These are phyloP conservation scores for Burhinus oedicnemus DNA, from an alignment of 2,113 vertebrate genomes.

Conservation along the genomic window DNA sequence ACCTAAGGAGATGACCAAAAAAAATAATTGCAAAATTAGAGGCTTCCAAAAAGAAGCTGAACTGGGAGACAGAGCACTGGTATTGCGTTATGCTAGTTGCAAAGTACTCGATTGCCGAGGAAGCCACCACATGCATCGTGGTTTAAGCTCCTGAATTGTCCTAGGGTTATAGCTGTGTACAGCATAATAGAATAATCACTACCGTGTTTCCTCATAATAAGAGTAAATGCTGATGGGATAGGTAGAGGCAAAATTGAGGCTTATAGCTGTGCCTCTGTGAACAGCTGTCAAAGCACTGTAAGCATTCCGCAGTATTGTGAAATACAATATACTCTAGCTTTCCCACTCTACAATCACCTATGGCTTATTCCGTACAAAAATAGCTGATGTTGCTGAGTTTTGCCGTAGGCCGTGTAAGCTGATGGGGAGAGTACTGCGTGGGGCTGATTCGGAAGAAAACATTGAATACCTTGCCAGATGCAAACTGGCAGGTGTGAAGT, in stretches of 20 bases:
- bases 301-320: background rate
- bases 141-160: background rate
- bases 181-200: background rate
- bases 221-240: background rate
- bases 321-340: background rate
- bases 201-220: conserved; percentile 1
- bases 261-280: background rate
- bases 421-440: background rate
- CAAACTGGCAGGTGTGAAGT: conserved; percentile 61
- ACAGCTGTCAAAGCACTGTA: conserved; percentile 22
- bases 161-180: background rate
- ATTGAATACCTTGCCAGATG: background rate
- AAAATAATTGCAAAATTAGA: background rate
- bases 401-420: background rate
- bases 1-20: background rate
- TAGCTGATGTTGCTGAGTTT: conserved; percentile 16
- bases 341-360: background rate
- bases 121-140: background rate
- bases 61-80: background rate
- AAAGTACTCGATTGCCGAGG: background rate
- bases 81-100: background rate
- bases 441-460: background rate
- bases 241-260: conserved; percentile 9
- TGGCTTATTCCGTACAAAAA: conserved; percentile 13
- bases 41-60: background rate